A percentile compares a stretch with the other conserved stretches of the same genome.
Conservation (phyloP, 2,888 invertebrate genomes). For the Tetheella fluctuosa region DNA sequence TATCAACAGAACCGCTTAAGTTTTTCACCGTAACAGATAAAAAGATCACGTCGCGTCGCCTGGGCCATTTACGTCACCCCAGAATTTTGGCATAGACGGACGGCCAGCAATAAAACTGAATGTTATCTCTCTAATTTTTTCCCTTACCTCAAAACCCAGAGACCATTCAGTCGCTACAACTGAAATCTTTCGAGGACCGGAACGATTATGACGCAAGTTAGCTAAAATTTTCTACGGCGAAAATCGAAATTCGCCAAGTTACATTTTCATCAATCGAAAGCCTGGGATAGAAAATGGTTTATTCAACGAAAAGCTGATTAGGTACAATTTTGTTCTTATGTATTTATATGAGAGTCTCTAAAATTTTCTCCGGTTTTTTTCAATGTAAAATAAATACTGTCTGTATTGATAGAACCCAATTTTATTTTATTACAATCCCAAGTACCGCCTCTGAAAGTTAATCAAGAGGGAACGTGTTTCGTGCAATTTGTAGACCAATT, state of each 20-base stretch:
- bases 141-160: slow-evolving; percentile 44
- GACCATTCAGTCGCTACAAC: slow-evolving; percentile 38
- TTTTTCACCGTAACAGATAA: slow-evolving; percentile 47
- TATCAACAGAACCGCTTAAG: slow-evolving; percentile 27
- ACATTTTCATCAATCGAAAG: slow-evolving; percentile 40
- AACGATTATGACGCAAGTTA: slow-evolving; percentile 53
- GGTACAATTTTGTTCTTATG: slow-evolving; percentile 30
- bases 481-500: slow-evolving; percentile 71
- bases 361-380: slow-evolving; percentile 16
- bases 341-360: slow-evolving; percentile 17
- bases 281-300: slow-evolving; percentile 34
- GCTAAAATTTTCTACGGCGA: slow-evolving; percentile 38
- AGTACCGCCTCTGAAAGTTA: slow-evolving; percentile 63
- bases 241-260: slow-evolving; percentile 48
- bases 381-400: slow-evolving; percentile 27
- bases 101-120: slow-evolving; percentile 67
- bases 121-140: slow-evolving; percentile 74
- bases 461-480: slow-evolving; percentile 71
- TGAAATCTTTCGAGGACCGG: slow-evolving; percentile 42
- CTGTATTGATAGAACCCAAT: slow-evolving; percentile 48
- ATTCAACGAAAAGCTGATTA: slow-evolving; percentile 38
- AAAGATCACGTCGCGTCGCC: slow-evolving; percentile 49
- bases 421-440: slow-evolving; percentile 66
- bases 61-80: slow-evolving; percentile 59
- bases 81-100: slow-evolving; percentile 60